phyloP scores from a whole-genome alignment of 2,888 invertebrate species.

The Ormyrus nitidulus region DNA sequence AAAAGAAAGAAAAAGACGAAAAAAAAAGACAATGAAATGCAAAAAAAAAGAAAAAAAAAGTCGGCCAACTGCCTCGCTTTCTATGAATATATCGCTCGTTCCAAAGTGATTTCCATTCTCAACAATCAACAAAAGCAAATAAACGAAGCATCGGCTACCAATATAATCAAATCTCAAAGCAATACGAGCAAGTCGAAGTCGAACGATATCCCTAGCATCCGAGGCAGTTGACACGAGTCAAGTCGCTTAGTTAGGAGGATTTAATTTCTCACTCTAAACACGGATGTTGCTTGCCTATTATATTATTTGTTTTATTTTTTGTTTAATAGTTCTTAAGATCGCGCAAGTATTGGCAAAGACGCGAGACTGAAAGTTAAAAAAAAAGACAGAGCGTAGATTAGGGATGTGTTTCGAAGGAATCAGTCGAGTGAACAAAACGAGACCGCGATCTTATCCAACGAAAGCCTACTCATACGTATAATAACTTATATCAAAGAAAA shows the following conservation, averaged over 20 bases:
- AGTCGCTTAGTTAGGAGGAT: constrained; percentile 48
- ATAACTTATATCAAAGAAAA: constrained; percentile 29
- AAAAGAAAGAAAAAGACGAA: background rate
- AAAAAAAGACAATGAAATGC: constrained; percentile 14
- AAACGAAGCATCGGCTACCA: background rate
- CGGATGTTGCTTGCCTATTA: constrained; percentile 53
- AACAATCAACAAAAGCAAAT: background rate
- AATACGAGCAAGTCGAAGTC: background rate
- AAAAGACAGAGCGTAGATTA: constrained; percentile 42
- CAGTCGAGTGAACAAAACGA: constrained; percentile 36
- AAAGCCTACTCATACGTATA: constrained; percentile 50
- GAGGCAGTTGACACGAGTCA: constrained; percentile 32
- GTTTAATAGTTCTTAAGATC: constrained; percentile 55
- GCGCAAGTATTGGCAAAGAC: constrained; percentile 51
- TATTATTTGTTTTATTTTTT: constrained; percentile 43
- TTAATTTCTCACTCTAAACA: constrained; percentile 50
- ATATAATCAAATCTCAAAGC: background rate
- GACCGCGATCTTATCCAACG: constrained; percentile 53
- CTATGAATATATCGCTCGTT: constrained; percentile 19
- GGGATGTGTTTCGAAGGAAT: constrained; percentile 53
- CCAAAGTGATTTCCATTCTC: background rate
- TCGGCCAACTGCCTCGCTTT: constrained; percentile 26
- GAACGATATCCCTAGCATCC: constrained; percentile 31
- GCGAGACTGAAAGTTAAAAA: constrained; percentile 41
- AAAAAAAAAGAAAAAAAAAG: constrained; percentile 26